Evolutionary conservation across 2,888 invertebrate genomes (phyloP), one percentile per base, ranked within the genome.

Genomic region (Phortica magna): DNA sequence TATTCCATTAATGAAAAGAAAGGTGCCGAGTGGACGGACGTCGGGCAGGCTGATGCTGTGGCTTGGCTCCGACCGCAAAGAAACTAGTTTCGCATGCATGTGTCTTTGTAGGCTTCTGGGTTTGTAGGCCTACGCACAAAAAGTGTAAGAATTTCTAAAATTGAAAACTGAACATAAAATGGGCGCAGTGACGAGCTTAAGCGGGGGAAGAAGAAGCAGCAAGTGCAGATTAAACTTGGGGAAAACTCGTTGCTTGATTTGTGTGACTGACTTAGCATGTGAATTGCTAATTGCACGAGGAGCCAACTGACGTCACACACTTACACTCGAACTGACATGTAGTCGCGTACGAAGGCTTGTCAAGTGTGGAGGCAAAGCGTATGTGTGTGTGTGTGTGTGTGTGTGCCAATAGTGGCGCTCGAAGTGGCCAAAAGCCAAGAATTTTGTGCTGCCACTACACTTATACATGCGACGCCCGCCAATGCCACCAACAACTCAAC

Each of bases 41-140:
- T 31, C 31, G 31, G 31, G 31, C 31, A n/a, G n/a, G 31, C 31
- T 31, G 31, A 31, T 31, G 31, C 31, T 31, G 31, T 31, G 2
- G 31, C 31, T 31, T 48, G 48, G 48, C 48, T 48, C 14, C 7
- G 31, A 31, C 5, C 31, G 5, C n/a, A 19, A 43, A 43, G 68
- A 68, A 68, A 68, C 68, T 68, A 39, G 68, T 68, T 68, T 68
- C 12, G 39, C 42, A 73, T 55, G 42, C 42, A 65, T 65, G 22
- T 42, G 43, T 41, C 42, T 88, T 87, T 80, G 84, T 87, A 88
- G 87, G 88, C 87, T 86, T 88, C 84, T 88, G 83, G 88, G 88
- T 88, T 88, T 88, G 81, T 88, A 87, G 88, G 88, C 88, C 88
- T 88, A 87, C 81, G 83, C 87, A 85, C 48, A 68, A 19, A 67